Evolutionary conservation across 2,113 vertebrate species (phyloP).

Genomic region (Myiopsitta monachus): DNA sequence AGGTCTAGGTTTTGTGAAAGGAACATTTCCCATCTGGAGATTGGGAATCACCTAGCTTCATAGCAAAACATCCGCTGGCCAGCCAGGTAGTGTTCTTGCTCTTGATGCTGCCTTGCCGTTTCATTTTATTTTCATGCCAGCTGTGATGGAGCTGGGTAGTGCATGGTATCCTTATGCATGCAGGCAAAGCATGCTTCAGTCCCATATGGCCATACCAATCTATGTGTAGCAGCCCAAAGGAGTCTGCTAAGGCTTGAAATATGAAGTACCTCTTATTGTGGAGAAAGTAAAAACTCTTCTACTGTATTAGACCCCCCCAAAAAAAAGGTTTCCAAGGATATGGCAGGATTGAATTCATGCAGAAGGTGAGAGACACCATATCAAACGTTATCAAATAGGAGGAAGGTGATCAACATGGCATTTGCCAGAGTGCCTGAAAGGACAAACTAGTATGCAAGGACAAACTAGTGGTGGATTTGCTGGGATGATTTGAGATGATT

Average conservation of each 20-base stretch:
- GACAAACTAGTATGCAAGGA: neutral
- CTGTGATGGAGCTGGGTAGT: neutral
- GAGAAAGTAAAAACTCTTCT: neutral
- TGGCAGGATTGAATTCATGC: neutral
- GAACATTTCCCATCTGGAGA: neutral
- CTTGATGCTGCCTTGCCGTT: neutral
- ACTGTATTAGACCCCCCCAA: neutral
- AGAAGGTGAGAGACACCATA: neutral
- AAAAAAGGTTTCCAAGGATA: neutral
- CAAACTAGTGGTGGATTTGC: neutral
- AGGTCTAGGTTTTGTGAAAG: neutral
- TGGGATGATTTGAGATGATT: neutral
- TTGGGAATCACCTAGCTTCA: neutral
- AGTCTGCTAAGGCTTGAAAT: neutral
- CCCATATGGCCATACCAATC: neutral
- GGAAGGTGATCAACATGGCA: accelerated
- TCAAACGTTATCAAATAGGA: neutral
- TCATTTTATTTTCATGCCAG: neutral
- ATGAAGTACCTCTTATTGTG: neutral
- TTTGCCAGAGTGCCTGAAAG: neutral
- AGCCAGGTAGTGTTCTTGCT: neutral
- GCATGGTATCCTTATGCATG: neutral
- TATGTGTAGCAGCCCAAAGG: neutral
- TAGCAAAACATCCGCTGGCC: neutral
- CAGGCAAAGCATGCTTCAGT: neutral